phyloP scores from a whole-genome alignment of 2,797 vertebrate species.

The Neosalanx taihuensis region DNA sequence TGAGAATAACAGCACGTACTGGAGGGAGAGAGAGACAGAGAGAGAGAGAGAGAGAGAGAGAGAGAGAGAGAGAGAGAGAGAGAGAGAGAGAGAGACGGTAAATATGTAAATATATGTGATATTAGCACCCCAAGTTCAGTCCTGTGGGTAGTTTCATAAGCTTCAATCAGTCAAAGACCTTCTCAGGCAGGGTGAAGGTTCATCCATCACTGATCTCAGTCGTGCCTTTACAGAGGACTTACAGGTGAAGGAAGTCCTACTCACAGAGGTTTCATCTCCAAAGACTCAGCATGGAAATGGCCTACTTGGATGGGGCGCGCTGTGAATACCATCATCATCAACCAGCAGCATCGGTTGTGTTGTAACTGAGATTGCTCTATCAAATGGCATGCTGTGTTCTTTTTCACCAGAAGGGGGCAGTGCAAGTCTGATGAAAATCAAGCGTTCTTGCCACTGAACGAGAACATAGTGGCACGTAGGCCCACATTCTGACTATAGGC shows the following conservation, averaged over 20 bases:
- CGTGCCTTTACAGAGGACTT: too few relatives aligned
- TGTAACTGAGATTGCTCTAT: not conserved
- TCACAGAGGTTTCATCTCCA: too few relatives aligned
- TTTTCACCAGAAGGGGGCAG: constrained; percentile 37
- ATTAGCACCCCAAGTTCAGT: not conserved
- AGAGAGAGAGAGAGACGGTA: not conserved
- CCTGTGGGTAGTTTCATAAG: not conserved
- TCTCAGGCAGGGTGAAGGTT: not conserved
- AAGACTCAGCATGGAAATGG: too few relatives aligned
- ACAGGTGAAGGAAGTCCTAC: too few relatives aligned
- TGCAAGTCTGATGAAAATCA: constrained; percentile 6
- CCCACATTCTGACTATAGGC: not conserved
- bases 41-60: too few relatives aligned
- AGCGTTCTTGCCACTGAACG: not conserved
- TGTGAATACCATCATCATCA: not conserved
- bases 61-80: too few relatives aligned
- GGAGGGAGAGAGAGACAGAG: not conserved
- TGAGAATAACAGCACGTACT: not conserved
- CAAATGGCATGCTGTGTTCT: not conserved
- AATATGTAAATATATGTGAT: not conserved
- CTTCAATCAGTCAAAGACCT: not conserved
- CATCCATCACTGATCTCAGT: not conserved
- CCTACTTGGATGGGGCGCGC: not conserved
- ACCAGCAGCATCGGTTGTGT: not conserved
- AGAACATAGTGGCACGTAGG: not conserved